Evolutionary conservation across 1,140 invertebrate genomes (phyloP).

Genomic region (Brachionus calyciflorus): DNA sequence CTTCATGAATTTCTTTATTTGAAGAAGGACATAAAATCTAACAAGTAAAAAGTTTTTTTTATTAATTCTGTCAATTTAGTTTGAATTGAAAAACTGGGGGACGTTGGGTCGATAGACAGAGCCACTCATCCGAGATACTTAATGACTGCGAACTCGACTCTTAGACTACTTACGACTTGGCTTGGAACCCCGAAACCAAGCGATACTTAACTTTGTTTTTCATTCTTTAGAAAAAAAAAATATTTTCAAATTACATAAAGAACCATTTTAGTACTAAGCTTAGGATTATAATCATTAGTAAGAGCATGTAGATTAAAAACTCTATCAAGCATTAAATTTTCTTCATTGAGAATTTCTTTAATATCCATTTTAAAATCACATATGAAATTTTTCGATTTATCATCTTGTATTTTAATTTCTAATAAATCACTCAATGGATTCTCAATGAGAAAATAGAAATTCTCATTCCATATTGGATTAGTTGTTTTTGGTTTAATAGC

Average conservation of each 20-base stretch:
- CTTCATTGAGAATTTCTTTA: conserved; percentile 17
- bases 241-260: neutral
- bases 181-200: no score
- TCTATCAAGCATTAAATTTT: neutral
- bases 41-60: no score
- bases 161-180: no score
- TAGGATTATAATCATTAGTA: conserved; percentile 6
- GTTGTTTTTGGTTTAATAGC: conserved; percentile 58
- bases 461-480: conserved; percentile 67
- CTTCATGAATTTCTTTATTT: no score
- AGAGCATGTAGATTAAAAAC: neutral
- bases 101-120: no score
- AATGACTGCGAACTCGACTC: no score
- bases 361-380: neutral
- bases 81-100: neutral
- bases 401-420: conserved; percentile 17
- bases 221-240: neutral
- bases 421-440: conserved; percentile 82
- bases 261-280: neutral
- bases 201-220: neutral
- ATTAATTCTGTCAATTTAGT: neutral
- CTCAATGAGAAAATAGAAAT: conserved; percentile 81
- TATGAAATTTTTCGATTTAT: conserved; percentile 3
- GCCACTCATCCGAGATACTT: no score
- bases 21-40: no score